phyloP scores from a whole-genome alignment of 2,797 vertebrate species.

The Poeciliopsis gracilis region DNA sequence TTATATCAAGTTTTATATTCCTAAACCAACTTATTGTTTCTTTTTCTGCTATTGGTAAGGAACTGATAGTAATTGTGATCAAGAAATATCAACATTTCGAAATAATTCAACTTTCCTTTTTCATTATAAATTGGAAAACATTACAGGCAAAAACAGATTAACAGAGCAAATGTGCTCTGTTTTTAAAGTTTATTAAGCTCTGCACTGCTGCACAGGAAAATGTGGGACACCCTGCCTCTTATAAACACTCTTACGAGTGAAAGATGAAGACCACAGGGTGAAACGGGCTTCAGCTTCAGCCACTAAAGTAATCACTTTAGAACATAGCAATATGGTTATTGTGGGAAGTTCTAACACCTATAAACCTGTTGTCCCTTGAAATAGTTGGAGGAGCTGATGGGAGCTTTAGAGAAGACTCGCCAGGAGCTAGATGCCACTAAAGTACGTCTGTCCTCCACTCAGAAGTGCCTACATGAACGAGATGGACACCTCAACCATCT shows the following conservation, averaged over 20 bases:
- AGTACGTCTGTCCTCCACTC: constrained; percentile 90
- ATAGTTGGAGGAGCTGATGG: constrained; percentile 94
- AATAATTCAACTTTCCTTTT: neutral
- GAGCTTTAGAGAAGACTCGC: constrained; percentile 91
- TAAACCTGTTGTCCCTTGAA: constrained; percentile 10
- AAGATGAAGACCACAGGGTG: neutral
- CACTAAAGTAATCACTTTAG: neutral
- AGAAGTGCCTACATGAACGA: constrained; percentile 91
- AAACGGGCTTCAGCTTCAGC: neutral
- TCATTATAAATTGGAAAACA: neutral
- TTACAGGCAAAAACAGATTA: neutral
- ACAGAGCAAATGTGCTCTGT: neutral
- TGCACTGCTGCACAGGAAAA: neutral
- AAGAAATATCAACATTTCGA: neutral
- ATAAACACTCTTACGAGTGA: neutral
- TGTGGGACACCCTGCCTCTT: neutral
- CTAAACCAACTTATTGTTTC: neutral
- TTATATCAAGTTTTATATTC: neutral
- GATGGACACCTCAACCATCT: constrained; percentile 90
- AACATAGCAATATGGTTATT: neutral
- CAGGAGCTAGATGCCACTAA: constrained; percentile 94
- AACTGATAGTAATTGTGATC: neutral
- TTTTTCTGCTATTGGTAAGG: neutral
- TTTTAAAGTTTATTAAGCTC: neutral
- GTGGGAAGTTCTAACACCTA: constrained; percentile 8